Conservation (phyloP, 1,140 invertebrate genomes). For the Brachionus calyciflorus region DNA sequence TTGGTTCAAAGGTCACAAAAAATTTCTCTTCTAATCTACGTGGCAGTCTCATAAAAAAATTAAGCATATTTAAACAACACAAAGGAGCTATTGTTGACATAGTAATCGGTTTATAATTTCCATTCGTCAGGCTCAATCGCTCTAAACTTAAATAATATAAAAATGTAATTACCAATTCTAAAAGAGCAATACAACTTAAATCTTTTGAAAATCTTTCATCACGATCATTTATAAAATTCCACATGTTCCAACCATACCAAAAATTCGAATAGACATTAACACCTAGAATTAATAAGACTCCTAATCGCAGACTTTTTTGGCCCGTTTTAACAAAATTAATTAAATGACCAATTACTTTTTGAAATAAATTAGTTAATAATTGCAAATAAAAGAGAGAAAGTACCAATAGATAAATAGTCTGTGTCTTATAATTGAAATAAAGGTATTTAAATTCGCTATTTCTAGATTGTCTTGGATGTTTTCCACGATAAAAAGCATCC, state of each 20-base stretch:
- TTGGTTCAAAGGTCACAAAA: not conserved
- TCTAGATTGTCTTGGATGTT: not conserved
- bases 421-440: constrained; percentile 37
- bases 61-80: not conserved
- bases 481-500: constrained; percentile 39
- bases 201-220: constrained; percentile 18
- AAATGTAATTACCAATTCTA: not conserved
- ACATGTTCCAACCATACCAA: constrained; percentile 3
- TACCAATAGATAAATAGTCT: not conserved
- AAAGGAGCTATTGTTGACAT: not conserved
- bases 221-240: constrained; percentile 34
- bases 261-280: constrained; percentile 5
- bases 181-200: not conserved
- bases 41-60: not conserved
- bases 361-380: not conserved
- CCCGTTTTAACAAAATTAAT: not conserved
- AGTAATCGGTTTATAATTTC: constrained; percentile 2
- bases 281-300: not conserved
- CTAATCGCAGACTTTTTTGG: not conserved
- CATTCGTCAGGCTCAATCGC: not conserved
- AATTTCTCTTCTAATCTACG: not conserved
- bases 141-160: constrained; percentile 12
- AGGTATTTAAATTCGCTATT: not conserved
- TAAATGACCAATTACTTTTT: not conserved
- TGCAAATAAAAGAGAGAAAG: not conserved